Base-by-base conservation (phyloP, 2,888 invertebrate genomes). In the Tipula confusa region DNA sequence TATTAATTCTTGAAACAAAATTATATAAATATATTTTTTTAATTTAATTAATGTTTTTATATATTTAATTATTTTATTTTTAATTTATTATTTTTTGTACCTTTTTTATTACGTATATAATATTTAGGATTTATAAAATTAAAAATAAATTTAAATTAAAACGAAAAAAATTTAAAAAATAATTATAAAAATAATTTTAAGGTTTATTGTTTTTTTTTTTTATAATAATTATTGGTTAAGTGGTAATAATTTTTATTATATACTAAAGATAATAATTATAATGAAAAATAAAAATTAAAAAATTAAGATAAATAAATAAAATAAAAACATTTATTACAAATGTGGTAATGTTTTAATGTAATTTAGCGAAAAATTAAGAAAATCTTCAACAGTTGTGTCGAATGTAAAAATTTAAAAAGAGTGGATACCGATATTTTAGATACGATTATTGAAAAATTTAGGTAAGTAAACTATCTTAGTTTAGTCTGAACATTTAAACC, bases 21-120 rank as follows among this genome's bases (percentile, higher is more conserved):
- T 64, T 64, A 64, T 64, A 64, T 64, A 18, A 43, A 9, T 64
- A 64, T 11, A 64, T 9, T 24, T n/a, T n/a, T n/a, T n/a, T n/a
- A n/a, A 64, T 15, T 15, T 64, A 64, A 64, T 64, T 64, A 64
- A n/a, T 24, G 9, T 64, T n/a, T 43, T 43, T 43, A 15, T 43
- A 43, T 9, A 15, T 43, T 15, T 43, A 9, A 36, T 36, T 36
- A 36, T 36, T 36, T 1, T 43, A 7, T 43, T 36, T 15, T 3
- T 64, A 64, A 64, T 64, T 64, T 64, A 64, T 64, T 64, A 64
- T 64, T 64, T 64, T 64, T 64, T 64, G 64, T 64, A 64, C 64
- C 64, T 64, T 64, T 64, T 15, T 64, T 33, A 9, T 9, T 64
- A 64, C 48, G 18, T 48, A 48, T 48, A 1, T 64, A 64, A 9